phyloP scores from a whole-genome alignment of 92 coral and sea anemone species.

The Parazoanthus darwini region DNA sequence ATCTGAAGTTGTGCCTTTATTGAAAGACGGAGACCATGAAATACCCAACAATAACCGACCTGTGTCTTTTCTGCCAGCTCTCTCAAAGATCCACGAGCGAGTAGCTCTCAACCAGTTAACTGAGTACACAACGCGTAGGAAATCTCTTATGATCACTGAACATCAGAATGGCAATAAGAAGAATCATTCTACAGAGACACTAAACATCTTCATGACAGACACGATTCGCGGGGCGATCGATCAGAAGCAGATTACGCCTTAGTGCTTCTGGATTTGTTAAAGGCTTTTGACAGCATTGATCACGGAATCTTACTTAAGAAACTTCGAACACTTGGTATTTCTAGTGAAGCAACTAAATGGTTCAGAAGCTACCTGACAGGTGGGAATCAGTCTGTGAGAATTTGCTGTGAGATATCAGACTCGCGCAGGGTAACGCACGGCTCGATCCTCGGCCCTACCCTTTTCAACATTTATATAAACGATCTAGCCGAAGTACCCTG shows the following conservation, averaged over 20 bases:
- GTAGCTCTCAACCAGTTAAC: background rate
- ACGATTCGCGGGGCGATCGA: background rate
- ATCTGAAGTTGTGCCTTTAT: too few species aligned
- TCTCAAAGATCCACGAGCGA: background rate
- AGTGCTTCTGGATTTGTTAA: constrained; percentile 22
- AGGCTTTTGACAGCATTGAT: constrained; percentile 18
- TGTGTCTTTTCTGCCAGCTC: background rate
- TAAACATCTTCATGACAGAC: too few species aligned
- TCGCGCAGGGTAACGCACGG: constrained; percentile 39
- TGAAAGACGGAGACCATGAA: too few species aligned
- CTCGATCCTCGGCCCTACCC: constrained; percentile 43
- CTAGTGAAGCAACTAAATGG: constrained; percentile 8
- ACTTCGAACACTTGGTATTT: constrained; percentile 2
- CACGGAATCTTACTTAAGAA: constrained; percentile 4
- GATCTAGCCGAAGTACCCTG: constrained; percentile 35
- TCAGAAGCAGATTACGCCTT: constrained; percentile 21
- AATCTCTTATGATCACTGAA: too few species aligned
- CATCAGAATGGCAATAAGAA: too few species aligned
- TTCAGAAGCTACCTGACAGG: constrained; percentile 33
- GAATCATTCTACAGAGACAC: too few species aligned
- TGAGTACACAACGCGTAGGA: background rate
- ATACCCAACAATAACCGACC: background rate
- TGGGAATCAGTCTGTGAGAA: constrained; percentile 39
- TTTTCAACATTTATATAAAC: constrained; percentile 34
- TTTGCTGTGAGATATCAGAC: constrained; percentile 16